A percentile compares a stretch with the other conserved stretches of the same genome.
These are phyloP conservation scores for Cygnus buccinator DNA, from an alignment of 2,113 vertebrate genomes.

Conservation along the genomic window DNA sequence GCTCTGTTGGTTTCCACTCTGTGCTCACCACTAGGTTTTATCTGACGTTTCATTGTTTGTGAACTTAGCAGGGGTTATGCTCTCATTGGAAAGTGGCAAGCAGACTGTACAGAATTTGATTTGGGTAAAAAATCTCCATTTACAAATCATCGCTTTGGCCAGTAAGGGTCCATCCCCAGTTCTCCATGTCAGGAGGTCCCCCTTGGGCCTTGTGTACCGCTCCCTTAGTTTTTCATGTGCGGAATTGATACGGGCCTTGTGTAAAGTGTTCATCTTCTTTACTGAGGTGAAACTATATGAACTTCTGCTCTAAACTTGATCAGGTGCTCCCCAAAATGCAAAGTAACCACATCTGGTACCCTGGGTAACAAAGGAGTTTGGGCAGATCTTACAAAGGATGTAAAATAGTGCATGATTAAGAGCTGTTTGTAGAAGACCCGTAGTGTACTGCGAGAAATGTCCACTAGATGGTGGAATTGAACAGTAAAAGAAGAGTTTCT, in stretches of 20 bases:
- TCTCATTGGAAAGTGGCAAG: neutral
- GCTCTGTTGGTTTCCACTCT: neutral
- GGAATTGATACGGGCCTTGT: neutral
- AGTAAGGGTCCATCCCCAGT: neutral
- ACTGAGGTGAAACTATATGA: too few relatives aligned
- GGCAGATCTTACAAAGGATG: neutral
- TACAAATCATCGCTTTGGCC: neutral
- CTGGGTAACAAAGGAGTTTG: neutral
- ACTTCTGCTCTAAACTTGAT: neutral
- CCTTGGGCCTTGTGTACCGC: neutral
- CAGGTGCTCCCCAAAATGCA: neutral
- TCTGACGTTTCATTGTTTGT: neutral
- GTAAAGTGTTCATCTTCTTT: neutral
- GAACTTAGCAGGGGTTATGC: neutral
- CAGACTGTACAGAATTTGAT: neutral
- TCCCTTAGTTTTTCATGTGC: neutral
- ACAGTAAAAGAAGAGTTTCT: neutral
- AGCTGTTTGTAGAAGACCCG: neutral
- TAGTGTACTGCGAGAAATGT: rapidly evolving
- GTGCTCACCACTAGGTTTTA: neutral
- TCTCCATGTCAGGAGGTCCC: neutral
- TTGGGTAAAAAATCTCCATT: neutral
- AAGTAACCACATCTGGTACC: neutral
- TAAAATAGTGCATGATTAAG: neutral
- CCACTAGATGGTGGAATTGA: constrained; percentile 48